Base-by-base conservation (phyloP, 2,888 invertebrate species). In the Netelia inedita region DNA sequence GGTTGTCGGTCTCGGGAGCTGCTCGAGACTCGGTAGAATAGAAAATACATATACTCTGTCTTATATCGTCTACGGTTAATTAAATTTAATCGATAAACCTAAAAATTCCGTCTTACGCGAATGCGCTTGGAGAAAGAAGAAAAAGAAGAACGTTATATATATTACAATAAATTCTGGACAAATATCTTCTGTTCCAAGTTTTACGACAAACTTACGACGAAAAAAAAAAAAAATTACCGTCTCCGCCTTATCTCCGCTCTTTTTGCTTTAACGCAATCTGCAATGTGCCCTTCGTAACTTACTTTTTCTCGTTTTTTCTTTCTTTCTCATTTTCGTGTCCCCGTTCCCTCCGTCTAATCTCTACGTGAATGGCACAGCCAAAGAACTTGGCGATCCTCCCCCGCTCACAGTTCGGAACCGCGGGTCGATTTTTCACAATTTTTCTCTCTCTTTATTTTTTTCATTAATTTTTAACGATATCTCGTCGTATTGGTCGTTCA, bases 281-380 rank as follows among this genome's bases (percentile, higher is more conserved):
- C 35, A 35, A 35, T 35, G 35, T 35, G 35, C 35, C 35, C 35
- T 35, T 35, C 6, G 35, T 35, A 35, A 35, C 8, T 35, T 35
- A 35, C 35, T 35, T 35, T 35, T 68, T 72, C 69, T 11, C 68
- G 69, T 28, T 78, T 59, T 78, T 75, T 68, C 82, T 72, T 79
- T 43, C 79, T 83, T 79, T 76, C 76, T 73, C 57, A 14, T 43
- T 43, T 72, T 43, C 23, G 14, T 66, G 55, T 69, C 50, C 59
- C 23, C 23, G n/a, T 19, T 8, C 2, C 16, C 35, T 59, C 53
- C 63, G 41, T 35, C 43, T 41, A 55, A 28, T 59, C 59, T 91
- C 91, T 92, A 92, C 89, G 89, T 91, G 92, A 92, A 93, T 93
- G 92, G 92, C 93, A 93, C 93, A 92, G 92, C 92, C 92, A 91